Percentiles rank a stretch among this genome's conserved stretches.
Evolutionary conservation across 2,888 invertebrate species (phyloP).

Genomic region (Pyrochroa serraticornis): DNA sequence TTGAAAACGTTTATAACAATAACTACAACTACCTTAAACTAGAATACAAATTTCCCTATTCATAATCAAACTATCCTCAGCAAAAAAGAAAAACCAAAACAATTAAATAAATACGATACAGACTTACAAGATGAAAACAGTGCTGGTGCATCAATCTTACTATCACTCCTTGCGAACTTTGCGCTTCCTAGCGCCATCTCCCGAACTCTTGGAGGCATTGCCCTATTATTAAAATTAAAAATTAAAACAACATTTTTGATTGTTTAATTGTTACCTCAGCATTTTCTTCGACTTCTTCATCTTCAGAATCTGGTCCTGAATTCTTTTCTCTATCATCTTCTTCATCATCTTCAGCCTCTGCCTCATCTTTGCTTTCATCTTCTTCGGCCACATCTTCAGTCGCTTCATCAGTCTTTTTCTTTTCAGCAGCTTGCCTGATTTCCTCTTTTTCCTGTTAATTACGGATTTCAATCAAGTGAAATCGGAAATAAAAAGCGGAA

Average conservation of each 20-base stretch:
- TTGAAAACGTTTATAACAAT: constrained; percentile 14
- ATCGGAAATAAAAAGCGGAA: neutral
- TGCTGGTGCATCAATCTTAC: constrained; percentile 21
- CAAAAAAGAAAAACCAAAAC: constrained; percentile 23
- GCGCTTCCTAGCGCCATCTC: constrained; percentile 51
- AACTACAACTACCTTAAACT: constrained; percentile 22
- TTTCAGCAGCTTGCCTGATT: constrained; percentile 58
- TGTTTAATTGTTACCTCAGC: constrained; percentile 11
- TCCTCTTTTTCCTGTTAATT: constrained; percentile 57
- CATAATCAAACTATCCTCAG: constrained; percentile 17
- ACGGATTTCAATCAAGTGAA: neutral
- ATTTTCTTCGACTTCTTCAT: constrained; percentile 44
- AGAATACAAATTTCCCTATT: constrained; percentile 19
- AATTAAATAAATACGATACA: constrained; percentile 32
- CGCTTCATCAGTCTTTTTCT: constrained; percentile 76
- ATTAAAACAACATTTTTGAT: neutral
- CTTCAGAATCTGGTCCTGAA: constrained; percentile 47
- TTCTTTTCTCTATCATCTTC: constrained; percentile 52
- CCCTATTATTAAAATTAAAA: constrained; percentile 10
- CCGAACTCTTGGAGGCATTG: constrained; percentile 32
- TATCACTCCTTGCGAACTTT: constrained; percentile 54
- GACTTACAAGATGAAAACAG: constrained; percentile 29
- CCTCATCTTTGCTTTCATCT: constrained; percentile 47
- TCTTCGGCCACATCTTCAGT: constrained; percentile 66
- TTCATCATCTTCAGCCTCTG: constrained; percentile 53